Percentiles rank a stretch among this genome's conserved stretches.
Evolutionary conservation across 2,888 invertebrate species (phyloP).

Genomic region (Maniola hyperantus): DNA sequence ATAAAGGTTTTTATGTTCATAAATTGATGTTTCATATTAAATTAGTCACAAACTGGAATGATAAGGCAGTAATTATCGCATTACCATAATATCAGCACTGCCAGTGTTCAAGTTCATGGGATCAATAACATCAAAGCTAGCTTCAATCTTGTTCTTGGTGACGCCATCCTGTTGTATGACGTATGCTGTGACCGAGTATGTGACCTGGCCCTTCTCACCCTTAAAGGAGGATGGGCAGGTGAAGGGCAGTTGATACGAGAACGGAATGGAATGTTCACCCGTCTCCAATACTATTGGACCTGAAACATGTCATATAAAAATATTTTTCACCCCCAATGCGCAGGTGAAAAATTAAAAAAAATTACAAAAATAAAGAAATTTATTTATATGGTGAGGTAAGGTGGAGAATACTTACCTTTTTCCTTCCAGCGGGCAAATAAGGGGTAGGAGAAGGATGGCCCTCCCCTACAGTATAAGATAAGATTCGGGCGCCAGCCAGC

Average conservation of each 20-base stretch:
- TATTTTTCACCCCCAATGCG: too few species aligned
- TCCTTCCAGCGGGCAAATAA: too few species aligned
- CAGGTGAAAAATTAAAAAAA: too few species aligned
- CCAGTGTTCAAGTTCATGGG: constrained; percentile 60
- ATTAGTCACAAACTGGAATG: neutral
- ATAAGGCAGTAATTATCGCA: neutral
- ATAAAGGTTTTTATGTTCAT: too few species aligned
- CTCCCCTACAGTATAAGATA: too few species aligned
- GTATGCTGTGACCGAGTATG: constrained; percentile 51
- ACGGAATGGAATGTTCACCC: constrained; percentile 54
- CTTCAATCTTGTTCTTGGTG: constrained; percentile 44
- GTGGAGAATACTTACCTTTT: too few species aligned
- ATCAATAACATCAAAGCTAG: constrained; percentile 55
- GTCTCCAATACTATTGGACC: constrained; percentile 48
- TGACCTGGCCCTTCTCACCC: constrained; percentile 52
- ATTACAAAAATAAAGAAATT: too few species aligned
- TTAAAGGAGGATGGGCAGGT: constrained; percentile 57
- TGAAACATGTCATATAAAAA: constrained; percentile 44
- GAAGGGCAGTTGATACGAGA: constrained; percentile 58
- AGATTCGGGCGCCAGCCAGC: too few species aligned
- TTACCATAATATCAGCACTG: constrained; percentile 43
- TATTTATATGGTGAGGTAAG: too few species aligned
- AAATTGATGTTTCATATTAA: too few species aligned
- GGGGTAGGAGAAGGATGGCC: too few species aligned
- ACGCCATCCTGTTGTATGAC: constrained; percentile 47